These are phyloP conservation scores for Centropus unirufus DNA, from an alignment of 2,113 vertebrate genomes.

Conservation along the genomic window DNA sequence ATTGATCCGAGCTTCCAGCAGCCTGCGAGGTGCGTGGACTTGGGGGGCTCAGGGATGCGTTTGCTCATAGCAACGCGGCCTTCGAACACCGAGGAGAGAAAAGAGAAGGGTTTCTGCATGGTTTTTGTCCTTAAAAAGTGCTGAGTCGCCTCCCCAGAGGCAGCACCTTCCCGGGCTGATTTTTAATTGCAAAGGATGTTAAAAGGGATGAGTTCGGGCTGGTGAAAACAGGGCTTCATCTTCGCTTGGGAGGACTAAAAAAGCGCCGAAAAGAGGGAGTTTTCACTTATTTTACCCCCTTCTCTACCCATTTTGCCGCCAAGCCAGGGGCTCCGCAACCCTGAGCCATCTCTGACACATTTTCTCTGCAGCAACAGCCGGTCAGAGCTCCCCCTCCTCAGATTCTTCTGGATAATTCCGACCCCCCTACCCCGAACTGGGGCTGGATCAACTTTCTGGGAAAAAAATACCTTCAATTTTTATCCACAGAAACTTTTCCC, in stretches of 20 bases:
- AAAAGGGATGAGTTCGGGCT: neutral
- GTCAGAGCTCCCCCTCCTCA: neutral
- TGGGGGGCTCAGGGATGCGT: neutral
- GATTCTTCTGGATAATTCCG: neutral
- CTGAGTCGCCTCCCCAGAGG: neutral
- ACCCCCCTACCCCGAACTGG: no score
- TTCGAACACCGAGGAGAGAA: no score
- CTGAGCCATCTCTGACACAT: neutral
- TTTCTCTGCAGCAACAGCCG: neutral
- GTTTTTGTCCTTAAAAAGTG: neutral
- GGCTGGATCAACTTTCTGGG: neutral
- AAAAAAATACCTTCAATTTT: accelerated
- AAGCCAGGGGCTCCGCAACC: neutral
- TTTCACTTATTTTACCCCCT: neutral
- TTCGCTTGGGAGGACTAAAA: neutral
- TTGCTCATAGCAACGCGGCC: neutral
- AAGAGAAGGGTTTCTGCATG: neutral
- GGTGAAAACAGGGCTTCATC: neutral
- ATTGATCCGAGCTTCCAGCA: neutral
- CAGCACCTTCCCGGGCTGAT: neutral
- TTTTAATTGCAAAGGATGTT: neutral
- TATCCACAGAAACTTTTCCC: neutral
- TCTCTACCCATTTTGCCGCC: neutral
- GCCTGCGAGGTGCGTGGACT: no score
- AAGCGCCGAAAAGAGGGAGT: neutral